phyloP scores from a whole-genome alignment of 2,888 invertebrate genomes.

The Agrenia bidenticulata region DNA sequence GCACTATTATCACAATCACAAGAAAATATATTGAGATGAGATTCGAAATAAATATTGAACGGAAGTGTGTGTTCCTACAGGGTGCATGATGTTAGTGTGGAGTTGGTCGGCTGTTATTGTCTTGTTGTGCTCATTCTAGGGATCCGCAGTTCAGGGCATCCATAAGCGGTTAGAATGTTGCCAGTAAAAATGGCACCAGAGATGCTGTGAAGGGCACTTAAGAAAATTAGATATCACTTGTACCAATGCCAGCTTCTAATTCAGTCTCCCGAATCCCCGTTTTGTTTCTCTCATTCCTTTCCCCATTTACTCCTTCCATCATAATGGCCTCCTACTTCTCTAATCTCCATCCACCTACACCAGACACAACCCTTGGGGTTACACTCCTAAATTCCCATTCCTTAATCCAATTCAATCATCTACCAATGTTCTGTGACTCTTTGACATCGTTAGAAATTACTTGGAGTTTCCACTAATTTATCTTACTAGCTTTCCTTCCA shows the following conservation, averaged over 20 bases:
- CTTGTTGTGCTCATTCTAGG: too few relatives aligned
- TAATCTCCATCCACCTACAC: neutral
- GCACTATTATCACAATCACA: neutral
- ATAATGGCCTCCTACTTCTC: neutral
- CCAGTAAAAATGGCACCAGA: slow-evolving; percentile 47
- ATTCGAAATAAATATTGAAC: neutral
- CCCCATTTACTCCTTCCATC: neutral
- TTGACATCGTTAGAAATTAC: too few relatives aligned
- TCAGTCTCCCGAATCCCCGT: neutral
- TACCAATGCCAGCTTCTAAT: slow-evolving; percentile 27
- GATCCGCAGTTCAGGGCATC: slow-evolving; percentile 11
- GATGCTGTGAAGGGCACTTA: slow-evolving; percentile 53
- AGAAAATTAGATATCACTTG: slow-evolving; percentile 54
- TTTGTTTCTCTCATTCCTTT: slow-evolving; percentile 15
- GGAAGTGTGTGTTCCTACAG: neutral
- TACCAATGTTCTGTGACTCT: too few relatives aligned
- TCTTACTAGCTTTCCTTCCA: too few relatives aligned
- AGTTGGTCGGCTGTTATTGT: too few relatives aligned
- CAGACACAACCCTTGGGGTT: neutral
- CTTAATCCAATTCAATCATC: slow-evolving; percentile 4
- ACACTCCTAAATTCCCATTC: neutral
- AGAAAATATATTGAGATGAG: slow-evolving; percentile 1
- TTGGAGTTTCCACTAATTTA: too few relatives aligned
- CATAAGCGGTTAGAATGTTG: slow-evolving; percentile 48
- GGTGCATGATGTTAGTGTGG: too few relatives aligned